Evolutionary conservation across 2,797 vertebrate genomes (phyloP), one percentile per base, ranked within the genome.

Genomic region (Falco peregrinus): DNA sequence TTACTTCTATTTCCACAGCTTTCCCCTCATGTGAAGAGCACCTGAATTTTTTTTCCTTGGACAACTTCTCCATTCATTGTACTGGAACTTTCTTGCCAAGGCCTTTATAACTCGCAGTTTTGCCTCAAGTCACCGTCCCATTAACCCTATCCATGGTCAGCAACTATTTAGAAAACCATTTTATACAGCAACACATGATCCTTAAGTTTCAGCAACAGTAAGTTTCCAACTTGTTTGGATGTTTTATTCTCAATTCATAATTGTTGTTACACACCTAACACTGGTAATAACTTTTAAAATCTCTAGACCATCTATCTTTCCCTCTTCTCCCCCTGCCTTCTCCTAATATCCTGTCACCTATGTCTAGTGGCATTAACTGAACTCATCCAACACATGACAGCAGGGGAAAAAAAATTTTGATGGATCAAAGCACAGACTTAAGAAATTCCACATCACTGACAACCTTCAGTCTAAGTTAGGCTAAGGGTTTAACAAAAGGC

Each of bases 401-500:
- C 37, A 63, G n/a, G 43, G 20, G 29, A 79, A 71, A 69, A 76
- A 79, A 84, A 60, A 50, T 43, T n/a, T 64, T 64, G 20, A 81
- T 7, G 33, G 47, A 87, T 77, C 67, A 75, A 93, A 91, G 74
- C 24, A 26, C 4, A 65, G 51, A 83, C 84, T 83, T 74, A 20
- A 87, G 70, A 90, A 68, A 94, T 57, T 75, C 45, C 41, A 35
- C 61, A 67, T 65, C 79, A 71, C 6, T 50, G 61, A 61, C 65
- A 83, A 51, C 47, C 53, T 87, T 89, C 33, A 47, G 64, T 21
- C 50, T 59, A 63, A 64, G 75, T 56, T 64, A 56, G 64, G 53
- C 50, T 77, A 68, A 85, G 75, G 45, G 33, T 78, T 90, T 89
- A 78, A 89, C 87, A 71, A 83, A 90, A 83, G 64, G 53, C 89